Evolutionary conservation across 2,113 vertebrate genomes (phyloP).

Genomic region (Ardeotis arabs): DNA sequence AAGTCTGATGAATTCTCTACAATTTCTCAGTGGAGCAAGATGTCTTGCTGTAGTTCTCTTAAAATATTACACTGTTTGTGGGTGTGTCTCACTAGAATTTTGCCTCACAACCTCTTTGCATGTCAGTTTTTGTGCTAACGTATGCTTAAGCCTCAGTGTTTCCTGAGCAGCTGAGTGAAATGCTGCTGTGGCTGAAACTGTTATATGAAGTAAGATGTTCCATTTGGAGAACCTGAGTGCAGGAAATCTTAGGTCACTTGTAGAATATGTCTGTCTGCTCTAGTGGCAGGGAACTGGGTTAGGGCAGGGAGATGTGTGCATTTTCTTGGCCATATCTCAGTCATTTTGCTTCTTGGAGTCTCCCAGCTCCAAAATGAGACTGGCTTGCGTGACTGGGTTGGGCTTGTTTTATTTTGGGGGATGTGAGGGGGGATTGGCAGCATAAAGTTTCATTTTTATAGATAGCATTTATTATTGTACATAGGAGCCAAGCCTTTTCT

Average conservation of each 20-base stretch:
- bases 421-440: neutral
- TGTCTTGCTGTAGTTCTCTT: neutral
- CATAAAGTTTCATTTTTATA: neutral
- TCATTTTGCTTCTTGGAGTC: neutral
- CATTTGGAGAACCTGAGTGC: neutral
- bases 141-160: neutral
- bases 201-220: neutral
- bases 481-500: neutral
- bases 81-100: neutral
- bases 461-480: neutral
- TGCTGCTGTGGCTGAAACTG: neutral
- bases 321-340: neutral
- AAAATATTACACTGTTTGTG: accelerated
- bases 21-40: neutral
- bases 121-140: neutral
- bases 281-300: neutral
- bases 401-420: neutral
- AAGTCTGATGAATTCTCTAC: accelerated
- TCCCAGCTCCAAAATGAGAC: neutral
- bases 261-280: neutral
- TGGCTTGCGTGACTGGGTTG: neutral
- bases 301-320: neutral
- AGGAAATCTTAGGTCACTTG: neutral
- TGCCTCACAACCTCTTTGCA: neutral
- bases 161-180: neutral